Evolutionary conservation across 2,113 vertebrate species (phyloP), one percentile per base, ranked within the genome.

Genomic region (Caretta caretta): DNA sequence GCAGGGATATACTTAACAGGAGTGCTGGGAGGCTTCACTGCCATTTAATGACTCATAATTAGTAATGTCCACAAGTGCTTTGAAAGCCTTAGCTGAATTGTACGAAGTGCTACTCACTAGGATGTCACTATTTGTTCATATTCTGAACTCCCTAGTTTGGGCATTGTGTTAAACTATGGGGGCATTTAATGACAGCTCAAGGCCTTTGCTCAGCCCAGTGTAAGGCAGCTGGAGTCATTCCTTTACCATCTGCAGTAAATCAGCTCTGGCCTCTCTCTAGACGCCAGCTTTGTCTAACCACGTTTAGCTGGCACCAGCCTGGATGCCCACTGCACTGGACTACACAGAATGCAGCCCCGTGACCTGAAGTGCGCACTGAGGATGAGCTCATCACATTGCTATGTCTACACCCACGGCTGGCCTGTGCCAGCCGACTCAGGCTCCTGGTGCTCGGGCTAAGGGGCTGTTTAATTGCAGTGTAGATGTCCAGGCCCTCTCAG

Each of bases 1-100:
- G 24, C 11, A 10, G 1, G 17, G 24, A 83, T 22, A 51, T 72
- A 0, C 10, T 85, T 76, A 0, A 0, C 17, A 56, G 89, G 80
- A 6, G 12, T 20, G 48, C 17, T 2, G 0, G 1, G 46, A n/a
- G 10, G 83, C 50, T 85, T 81, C 51, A 10, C 2, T 80, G 38
- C 48, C 10, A 11, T 46, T 27, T 42, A 5, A 42, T 82, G 80
- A 80, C 42, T 76, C 89, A 85, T 65, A 35, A 72, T 48, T 80
- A 78, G 75, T 76, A 10, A 46, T 87, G 50, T 24, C 62, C 56
- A 38, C 20, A 87, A 25, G 86, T 25, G 17, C 16, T 83, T 86
- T 0, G 10, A 25, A 93, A 84, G 14, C 5, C 4, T 69, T 57
- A 6, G 1, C 0, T 8, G 11, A 59, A 6, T 19, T 5, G 13